These are phyloP conservation scores for Hyposoter dolosus DNA, from an alignment of 2,888 invertebrate genomes.

Conservation along the genomic window DNA sequence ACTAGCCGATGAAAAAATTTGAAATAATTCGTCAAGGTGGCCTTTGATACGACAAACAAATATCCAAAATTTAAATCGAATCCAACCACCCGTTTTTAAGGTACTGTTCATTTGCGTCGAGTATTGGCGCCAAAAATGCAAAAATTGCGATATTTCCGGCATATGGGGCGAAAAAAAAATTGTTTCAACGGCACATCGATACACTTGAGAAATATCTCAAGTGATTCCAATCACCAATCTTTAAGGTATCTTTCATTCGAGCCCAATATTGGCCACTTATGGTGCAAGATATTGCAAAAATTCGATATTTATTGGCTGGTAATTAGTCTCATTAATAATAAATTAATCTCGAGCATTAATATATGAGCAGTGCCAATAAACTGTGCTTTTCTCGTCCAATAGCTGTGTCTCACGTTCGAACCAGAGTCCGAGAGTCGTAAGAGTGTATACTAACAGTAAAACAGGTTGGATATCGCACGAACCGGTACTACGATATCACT, in stretches of 20 bases:
- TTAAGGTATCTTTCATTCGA: background rate
- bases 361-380: constrained; percentile 26
- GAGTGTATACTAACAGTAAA: constrained; percentile 57
- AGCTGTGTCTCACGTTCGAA: constrained; percentile 25
- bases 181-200: background rate
- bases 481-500: constrained; percentile 68
- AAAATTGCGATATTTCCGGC: background rate
- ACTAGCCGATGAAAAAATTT: background rate
- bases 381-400: constrained; percentile 14
- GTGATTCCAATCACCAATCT: background rate
- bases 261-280: background rate
- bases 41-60: background rate
- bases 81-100: background rate
- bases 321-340: background rate
- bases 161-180: background rate
- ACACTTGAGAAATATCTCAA: background rate
- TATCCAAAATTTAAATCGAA: background rate
- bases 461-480: constrained; percentile 67
- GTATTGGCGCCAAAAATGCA: background rate
- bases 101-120: background rate
- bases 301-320: background rate
- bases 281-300: background rate
- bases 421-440: constrained; percentile 15
- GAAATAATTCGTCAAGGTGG: background rate
- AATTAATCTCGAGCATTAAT: background rate